Evolutionary conservation across 2,888 invertebrate species (phyloP).

Genomic region (Hoplodrina ambigua): DNA sequence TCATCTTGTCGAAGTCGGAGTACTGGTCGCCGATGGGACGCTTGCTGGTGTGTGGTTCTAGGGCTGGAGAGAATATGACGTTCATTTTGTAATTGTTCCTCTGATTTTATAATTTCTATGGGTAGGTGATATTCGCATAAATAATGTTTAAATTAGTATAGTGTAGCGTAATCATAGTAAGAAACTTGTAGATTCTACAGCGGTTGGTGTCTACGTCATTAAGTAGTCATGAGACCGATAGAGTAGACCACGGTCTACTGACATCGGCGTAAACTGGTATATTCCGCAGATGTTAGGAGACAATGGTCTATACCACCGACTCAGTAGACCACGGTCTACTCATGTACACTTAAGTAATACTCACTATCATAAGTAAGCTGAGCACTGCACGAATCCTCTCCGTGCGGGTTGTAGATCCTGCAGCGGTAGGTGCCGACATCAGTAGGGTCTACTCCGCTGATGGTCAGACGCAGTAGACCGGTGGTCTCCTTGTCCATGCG

Average conservation of each 20-base stretch:
- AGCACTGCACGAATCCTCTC: slow-evolving; percentile 95
- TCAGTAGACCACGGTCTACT: slow-evolving; percentile 5
- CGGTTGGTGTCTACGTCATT: background rate
- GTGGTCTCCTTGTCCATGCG: slow-evolving; percentile 95
- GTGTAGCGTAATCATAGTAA: too few species aligned
- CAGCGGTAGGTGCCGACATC: slow-evolving; percentile 97
- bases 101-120: too few species aligned
- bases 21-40: slow-evolving; percentile 94
- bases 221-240: background rate
- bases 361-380: slow-evolving; percentile 95
- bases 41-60: slow-evolving; percentile 92
- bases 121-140: too few species aligned
- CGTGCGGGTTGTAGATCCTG: slow-evolving; percentile 95
- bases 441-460: slow-evolving; percentile 94
- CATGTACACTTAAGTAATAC: slow-evolving; percentile 62
- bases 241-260: background rate
- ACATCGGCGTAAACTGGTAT: too few species aligned
- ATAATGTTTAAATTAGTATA: too few species aligned
- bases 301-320: background rate
- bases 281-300: background rate
- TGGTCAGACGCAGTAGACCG: slow-evolving; percentile 95
- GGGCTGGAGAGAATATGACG: slow-evolving; percentile 82
- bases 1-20: slow-evolving; percentile 95
- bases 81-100: background rate
- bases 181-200: too few species aligned